These are phyloP conservation scores for Brachymystax lenok DNA, from an alignment of 2,797 vertebrate genomes.

Conservation along the genomic window DNA sequence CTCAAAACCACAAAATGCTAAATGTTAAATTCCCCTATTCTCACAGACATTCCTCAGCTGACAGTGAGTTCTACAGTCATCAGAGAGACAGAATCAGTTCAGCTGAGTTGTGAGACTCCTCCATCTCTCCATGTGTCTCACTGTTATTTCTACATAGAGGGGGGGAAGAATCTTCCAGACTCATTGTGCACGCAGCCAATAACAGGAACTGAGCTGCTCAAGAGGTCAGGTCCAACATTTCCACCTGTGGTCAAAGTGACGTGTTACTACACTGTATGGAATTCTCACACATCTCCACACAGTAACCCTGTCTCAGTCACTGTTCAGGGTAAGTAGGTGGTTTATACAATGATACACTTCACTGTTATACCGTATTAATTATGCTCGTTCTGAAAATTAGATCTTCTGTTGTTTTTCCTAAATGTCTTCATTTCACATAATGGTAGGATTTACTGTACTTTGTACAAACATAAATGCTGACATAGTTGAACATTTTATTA, in stretches of 20 bases:
- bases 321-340: conserved; percentile 11
- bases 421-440: neutral
- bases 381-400: too few relatives aligned
- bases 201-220: too few relatives aligned
- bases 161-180: too few relatives aligned
- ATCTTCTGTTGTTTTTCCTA: too few relatives aligned
- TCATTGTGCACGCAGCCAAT: too few relatives aligned
- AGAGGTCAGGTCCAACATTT: neutral
- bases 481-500: neutral
- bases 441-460: neutral
- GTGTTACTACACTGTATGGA: too few relatives aligned
- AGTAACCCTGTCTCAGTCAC: neutral
- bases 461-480: neutral
- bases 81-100: neutral
- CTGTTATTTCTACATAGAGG: conserved; percentile 35
- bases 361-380: too few relatives aligned
- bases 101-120: neutral
- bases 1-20: neutral
- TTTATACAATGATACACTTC: too few relatives aligned
- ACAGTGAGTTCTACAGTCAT: neutral
- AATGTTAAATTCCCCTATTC: neutral
- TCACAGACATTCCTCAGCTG: conserved; percentile 16
- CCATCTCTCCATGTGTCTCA: neutral
- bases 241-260: too few relatives aligned
- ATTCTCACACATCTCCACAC: neutral